Conservation (phyloP, 2,113 vertebrate species). For the Ceuthmochares aereus region DNA sequence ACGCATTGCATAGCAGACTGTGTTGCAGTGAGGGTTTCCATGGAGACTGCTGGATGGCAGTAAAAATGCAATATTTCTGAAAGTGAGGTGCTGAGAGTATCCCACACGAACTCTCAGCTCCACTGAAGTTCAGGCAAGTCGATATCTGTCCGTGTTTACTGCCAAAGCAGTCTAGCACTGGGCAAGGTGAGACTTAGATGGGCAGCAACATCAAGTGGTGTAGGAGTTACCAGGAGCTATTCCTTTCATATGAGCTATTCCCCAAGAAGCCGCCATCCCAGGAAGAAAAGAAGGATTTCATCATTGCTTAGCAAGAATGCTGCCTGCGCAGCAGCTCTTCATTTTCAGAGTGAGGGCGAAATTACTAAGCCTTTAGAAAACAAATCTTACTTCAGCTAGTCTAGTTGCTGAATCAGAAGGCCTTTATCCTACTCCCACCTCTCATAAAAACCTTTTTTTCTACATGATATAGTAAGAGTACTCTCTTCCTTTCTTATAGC, state of each 20-base stretch:
- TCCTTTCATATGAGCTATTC: neutral
- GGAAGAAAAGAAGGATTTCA: neutral
- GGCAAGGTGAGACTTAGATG: neutral
- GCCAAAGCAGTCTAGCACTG: neutral
- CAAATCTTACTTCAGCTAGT: neutral
- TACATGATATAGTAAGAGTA: neutral
- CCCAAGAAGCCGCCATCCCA: neutral
- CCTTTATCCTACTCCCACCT: neutral
- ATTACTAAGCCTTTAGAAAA: neutral
- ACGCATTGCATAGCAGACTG: neutral
- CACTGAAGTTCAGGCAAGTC: neutral
- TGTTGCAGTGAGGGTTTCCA: slow-evolving; percentile 42
- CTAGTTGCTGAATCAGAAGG: neutral
- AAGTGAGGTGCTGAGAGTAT: neutral
- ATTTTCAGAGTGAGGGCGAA: neutral
- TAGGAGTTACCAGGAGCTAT: neutral
- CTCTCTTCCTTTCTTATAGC: neutral
- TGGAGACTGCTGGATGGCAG: slow-evolving; percentile 43
- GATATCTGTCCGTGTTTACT: neutral
- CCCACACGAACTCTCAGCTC: fast-evolving
- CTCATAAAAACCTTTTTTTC: neutral
- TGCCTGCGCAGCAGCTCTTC: neutral
- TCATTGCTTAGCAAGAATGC: neutral
- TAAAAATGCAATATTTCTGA: neutral
- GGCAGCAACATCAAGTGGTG: neutral